Percentiles rank a stretch among this genome's conserved stretches.
Conservation (phyloP, 2,113 vertebrate species). For the Rhea pennata region DNA sequence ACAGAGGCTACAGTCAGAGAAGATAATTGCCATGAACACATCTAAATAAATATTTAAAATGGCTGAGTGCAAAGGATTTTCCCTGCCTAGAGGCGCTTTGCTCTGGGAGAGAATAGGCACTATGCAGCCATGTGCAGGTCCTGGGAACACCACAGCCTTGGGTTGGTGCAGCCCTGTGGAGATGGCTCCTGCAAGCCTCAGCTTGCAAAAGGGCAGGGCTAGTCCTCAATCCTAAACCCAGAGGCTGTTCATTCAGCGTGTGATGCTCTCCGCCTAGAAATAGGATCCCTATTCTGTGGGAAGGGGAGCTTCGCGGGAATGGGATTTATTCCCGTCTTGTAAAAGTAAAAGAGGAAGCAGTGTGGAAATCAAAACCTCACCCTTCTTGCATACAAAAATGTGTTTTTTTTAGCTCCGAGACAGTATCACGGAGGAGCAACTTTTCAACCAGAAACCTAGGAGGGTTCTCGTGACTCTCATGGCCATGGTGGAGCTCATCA, state of each 20-base stretch:
- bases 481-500: neutral
- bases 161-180: too few relatives aligned
- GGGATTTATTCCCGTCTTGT: too few relatives aligned
- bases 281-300: neutral
- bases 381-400: neutral
- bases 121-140: too few relatives aligned
- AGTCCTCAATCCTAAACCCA: neutral
- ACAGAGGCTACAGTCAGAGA: neutral
- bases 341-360: neutral
- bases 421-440: neutral
- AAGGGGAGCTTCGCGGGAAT: too few relatives aligned
- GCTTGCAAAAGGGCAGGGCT: neutral
- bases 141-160: too few relatives aligned
- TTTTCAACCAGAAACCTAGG: neutral
- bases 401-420: neutral
- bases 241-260: neutral
- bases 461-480: neutral
- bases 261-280: slow-evolving; percentile 21
- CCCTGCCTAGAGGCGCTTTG: too few relatives aligned
- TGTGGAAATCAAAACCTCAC: neutral
- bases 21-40: neutral
- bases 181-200: neutral
- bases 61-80: too few relatives aligned
- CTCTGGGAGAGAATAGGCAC: too few relatives aligned
- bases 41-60: neutral